Evolutionary conservation across 1,140 invertebrate species (phyloP).

Genomic region (Anoplolepis gracilipes): DNA sequence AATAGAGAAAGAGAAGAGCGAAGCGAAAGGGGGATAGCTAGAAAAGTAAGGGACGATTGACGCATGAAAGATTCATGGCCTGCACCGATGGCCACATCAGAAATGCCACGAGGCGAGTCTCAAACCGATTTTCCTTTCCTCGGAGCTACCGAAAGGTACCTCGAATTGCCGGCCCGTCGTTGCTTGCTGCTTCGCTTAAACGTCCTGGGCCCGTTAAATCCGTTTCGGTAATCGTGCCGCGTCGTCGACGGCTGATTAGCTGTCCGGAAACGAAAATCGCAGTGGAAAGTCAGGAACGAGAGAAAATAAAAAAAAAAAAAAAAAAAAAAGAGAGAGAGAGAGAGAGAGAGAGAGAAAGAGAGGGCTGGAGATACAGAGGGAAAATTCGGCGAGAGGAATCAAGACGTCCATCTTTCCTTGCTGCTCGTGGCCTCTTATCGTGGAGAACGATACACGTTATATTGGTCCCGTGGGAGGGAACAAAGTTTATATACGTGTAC

Average conservation of each 20-base stretch:
- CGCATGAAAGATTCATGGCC: conserved; percentile 81
- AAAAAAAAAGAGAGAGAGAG: neutral
- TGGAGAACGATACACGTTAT: conserved; percentile 70
- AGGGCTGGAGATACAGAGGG: neutral
- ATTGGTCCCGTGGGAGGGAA: conserved; percentile 62
- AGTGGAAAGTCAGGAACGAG: neutral
- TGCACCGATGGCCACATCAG: conserved; percentile 77
- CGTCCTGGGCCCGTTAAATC: conserved; percentile 67
- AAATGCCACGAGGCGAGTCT: conserved; percentile 71
- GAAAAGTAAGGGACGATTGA: conserved; percentile 66
- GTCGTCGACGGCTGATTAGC: conserved; percentile 74
- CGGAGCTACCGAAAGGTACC: conserved; percentile 66
- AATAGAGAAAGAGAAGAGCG: neutral
- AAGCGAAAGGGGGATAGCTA: neutral
- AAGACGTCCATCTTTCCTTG: conserved; percentile 54
- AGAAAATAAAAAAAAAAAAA: neutral
- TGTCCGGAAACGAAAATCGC: conserved; percentile 73
- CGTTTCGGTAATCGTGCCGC: conserved; percentile 71
- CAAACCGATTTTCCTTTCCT: conserved; percentile 72
- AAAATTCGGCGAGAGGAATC: conserved; percentile 62
- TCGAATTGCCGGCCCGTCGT: conserved; percentile 62
- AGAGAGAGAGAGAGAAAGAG: neutral
- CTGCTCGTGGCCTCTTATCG: conserved; percentile 61
- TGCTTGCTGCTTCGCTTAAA: conserved; percentile 58
- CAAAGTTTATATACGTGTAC: conserved; percentile 32